These are phyloP conservation scores for Hypocryptadius cinnamomeus DNA, from an alignment of 2,113 vertebrate genomes.

Conservation along the genomic window DNA sequence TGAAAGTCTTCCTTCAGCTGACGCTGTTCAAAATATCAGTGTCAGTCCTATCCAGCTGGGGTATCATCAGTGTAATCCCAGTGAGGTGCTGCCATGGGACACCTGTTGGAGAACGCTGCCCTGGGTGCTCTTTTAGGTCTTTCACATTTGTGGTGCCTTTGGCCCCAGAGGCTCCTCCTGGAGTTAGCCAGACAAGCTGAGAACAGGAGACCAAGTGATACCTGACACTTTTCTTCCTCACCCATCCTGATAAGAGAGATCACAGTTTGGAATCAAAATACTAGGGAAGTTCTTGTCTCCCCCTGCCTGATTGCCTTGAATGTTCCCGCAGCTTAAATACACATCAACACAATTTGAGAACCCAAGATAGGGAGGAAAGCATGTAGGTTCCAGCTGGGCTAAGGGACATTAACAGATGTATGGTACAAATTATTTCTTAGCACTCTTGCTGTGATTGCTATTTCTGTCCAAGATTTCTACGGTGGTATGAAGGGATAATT, in stretches of 20 bases:
- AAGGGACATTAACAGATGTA: slow-evolving; percentile 50
- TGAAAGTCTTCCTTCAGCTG: not conserved
- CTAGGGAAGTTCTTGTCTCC: not conserved
- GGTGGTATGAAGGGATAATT: slow-evolving; percentile 45
- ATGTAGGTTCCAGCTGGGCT: slow-evolving; percentile 43
- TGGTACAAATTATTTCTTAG: slow-evolving; percentile 48
- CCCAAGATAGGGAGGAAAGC: not conserved
- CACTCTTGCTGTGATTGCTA: slow-evolving; percentile 57
- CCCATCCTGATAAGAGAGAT: not conserved
- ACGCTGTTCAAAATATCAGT: not conserved
- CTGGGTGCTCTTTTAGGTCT: not conserved
- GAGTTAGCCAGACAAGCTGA: not conserved
- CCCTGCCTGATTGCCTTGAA: not conserved
- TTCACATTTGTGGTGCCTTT: not conserved
- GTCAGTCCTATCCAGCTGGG: not conserved
- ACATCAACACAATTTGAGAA: slow-evolving; percentile 14
- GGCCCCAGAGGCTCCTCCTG: not conserved
- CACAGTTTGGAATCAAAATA: not conserved
- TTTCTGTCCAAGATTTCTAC: slow-evolving; percentile 50
- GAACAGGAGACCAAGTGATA: not conserved
- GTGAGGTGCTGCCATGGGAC: not conserved
- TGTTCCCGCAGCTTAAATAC: slow-evolving; percentile 23
- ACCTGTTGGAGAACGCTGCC: accelerated
- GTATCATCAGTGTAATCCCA: not conserved
- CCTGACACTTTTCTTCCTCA: not conserved